Base-by-base conservation (phyloP, 2,113 vertebrate species). In the Myrmecobius fasciatus region DNA sequence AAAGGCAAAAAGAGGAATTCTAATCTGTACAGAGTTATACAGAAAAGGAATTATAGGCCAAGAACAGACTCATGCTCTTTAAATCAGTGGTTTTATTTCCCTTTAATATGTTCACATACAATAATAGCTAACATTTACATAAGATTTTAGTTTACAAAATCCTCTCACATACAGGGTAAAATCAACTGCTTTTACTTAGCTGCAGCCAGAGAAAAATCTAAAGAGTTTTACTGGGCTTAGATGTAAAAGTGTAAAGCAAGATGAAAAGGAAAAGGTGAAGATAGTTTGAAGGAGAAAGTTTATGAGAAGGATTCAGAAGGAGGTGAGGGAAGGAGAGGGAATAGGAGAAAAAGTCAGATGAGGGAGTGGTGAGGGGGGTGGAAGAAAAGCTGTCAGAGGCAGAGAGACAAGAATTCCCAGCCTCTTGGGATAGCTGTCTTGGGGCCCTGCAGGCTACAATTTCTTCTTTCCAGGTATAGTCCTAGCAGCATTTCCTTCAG, bases 1-100 rank as follows among this genome's bases (percentile, higher is more conserved):
- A 94, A 96, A 96, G 91, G 52, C 91, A 92, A 90, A 95, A 83
- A n/a, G 36, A 83, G 20, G 20, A 89, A 96, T 94, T 93, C 52
- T 93, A 48, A 52, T 48, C 46, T 90, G 54, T 60, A 83, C n/a
- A 96, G 91, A 89, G 36, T 90, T 95, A 49, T 75, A 93, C 48
- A 96, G 56, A 90, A 53, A 92, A 56, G n/a, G 83, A 43, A 94
- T 51, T 89, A 90, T 54, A 95, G 51, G 52, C 46, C 47, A 47
- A 88, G 48, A 91, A 47, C 46, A 96, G 89, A 94, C 22, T 51
- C 53, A 31, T 36, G 54, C 89, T 54, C 75, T 51, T 91, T 52
- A 26, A 46, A 52, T 48, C 43, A 89, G n/a, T 52, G 56, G 89
- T 83, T 83, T 94, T 36, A 56, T 26, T 92, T 94, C 52, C 52